Base-by-base conservation (phyloP, 2,797 vertebrate genomes). In the Clarias fuscus region DNA sequence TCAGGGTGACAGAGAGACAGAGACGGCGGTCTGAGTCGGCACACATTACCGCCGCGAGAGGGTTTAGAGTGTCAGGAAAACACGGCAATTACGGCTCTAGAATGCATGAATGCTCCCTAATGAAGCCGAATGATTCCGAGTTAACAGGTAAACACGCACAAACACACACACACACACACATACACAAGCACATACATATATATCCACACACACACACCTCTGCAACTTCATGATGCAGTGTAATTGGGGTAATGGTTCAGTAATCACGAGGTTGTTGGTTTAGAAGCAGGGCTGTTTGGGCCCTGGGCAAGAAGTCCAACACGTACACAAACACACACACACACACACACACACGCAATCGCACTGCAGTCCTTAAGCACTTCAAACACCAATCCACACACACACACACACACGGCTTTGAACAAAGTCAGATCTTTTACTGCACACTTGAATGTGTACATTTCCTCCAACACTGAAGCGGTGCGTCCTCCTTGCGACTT, bases 171-270 rank as follows among this genome's bases (percentile, higher is more conserved):
- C 59, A 75, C 83, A 53, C 88, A 78, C 48, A n/a, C n/a, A n/a
- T n/a, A n/a, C n/a, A n/a, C n/a, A n/a, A 53, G 37, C 13, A 53
- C 11, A 59, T 65, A 84, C 2, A 33, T 37, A 37, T 37, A 37
- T 37, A 37, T 37, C 37, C 10, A 48, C 0, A 48, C 61, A 65
- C 62, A 64, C 85, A 68, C 72, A 53, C 64, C 78, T 73, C 83
- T 80, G 83, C 83, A 82, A 86, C 86, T 83, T 70, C 58, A n/a
- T 76, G 73, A 10, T 67, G 86, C 86, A 62, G 85, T 87, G 85
- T 90, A 89, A 89, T 89, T 82, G 85, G 87, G 59, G 72, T 90
- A 89, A 90, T 88, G 84, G 89, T 84, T 84, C 14, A 62, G 79
- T 90, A 89, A 90, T 88, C 70, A 79, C 27, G 67, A 86, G 72